A percentile compares a stretch with the other conserved stretches of the same genome.
Evolutionary conservation across 2,888 invertebrate genomes (phyloP).

Genomic region (Scaptomyza flava): DNA sequence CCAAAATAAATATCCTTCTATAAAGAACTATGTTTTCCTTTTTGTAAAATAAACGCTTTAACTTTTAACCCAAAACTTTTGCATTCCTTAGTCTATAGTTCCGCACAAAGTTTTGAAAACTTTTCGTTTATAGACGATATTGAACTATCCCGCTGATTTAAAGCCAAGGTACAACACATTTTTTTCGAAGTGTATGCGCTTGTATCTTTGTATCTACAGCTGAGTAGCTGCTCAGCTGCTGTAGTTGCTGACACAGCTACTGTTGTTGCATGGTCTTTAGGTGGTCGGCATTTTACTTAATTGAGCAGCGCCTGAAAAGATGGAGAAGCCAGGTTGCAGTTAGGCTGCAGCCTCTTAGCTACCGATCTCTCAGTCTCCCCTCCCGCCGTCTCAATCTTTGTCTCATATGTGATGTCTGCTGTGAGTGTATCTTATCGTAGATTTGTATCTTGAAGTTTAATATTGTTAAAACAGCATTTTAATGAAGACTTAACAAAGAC

Average conservation of each 20-base stretch:
- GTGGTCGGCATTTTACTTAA: slow-evolving; percentile 67
- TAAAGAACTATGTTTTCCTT: too few species aligned
- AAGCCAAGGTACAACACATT: not conserved
- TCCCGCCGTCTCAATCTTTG: not conserved
- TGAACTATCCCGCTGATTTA: too few species aligned
- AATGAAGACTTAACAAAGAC: slow-evolving; percentile 72
- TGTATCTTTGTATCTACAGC: slow-evolving; percentile 29
- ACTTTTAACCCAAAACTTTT: too few species aligned
- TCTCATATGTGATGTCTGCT: not conserved
- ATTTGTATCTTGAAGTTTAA: slow-evolving; percentile 72
- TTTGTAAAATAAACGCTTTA: too few species aligned
- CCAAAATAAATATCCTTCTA: too few species aligned
- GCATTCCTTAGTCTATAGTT: too few species aligned
- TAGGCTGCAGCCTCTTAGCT: not conserved
- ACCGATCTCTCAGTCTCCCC: not conserved
- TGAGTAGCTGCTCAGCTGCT: slow-evolving; percentile 33
- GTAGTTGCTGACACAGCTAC: not conserved
- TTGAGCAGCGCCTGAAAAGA: slow-evolving; percentile 53
- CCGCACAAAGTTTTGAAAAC: not conserved
- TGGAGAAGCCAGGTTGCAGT: slow-evolving; percentile 18
- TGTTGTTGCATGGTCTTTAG: slow-evolving; percentile 51
- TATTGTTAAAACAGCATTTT: slow-evolving; percentile 75
- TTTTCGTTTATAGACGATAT: not conserved
- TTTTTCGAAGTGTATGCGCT: slow-evolving; percentile 11
- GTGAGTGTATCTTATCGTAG: slow-evolving; percentile 70